A percentile compares a stretch with the other conserved stretches of the same genome.
Evolutionary conservation across 2,888 invertebrate genomes (phyloP).

Genomic region (Clanis bilineata): DNA sequence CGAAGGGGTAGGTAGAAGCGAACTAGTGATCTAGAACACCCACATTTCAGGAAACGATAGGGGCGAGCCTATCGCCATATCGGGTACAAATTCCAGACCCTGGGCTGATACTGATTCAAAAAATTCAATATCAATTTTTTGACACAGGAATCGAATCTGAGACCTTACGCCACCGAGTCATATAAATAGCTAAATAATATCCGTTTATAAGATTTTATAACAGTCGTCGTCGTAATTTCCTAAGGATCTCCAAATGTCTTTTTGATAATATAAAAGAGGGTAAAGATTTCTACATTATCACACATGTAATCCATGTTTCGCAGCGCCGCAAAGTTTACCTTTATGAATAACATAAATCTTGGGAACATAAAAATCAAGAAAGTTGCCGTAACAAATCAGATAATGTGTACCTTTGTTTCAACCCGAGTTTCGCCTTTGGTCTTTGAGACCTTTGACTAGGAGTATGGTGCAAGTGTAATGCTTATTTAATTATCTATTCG

Average conservation of each 20-base stretch:
- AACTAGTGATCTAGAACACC: too few relatives aligned
- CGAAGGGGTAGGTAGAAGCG: too few relatives aligned
- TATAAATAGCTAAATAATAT: too few relatives aligned
- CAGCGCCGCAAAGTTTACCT: slow-evolving; percentile 3
- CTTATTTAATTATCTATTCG: not conserved
- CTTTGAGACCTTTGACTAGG: slow-evolving; percentile 48
- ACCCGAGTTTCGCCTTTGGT: slow-evolving; percentile 53
- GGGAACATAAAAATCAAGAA: slow-evolving; percentile 19
- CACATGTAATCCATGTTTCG: slow-evolving; percentile 2
- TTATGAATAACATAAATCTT: slow-evolving; percentile 17
- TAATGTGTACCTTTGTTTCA: slow-evolving; percentile 64
- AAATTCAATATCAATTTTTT: too few relatives aligned
- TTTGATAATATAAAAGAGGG: not conserved
- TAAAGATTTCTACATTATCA: not conserved
- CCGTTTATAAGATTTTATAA: too few relatives aligned
- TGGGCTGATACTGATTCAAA: too few relatives aligned
- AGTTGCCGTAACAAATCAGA: slow-evolving; percentile 44
- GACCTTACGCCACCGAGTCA: too few relatives aligned
- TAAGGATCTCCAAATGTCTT: not conserved
- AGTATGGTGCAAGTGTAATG: slow-evolving; percentile 34
- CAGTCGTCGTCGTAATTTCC: too few relatives aligned
- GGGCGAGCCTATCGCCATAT: too few relatives aligned
- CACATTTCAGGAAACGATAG: too few relatives aligned
- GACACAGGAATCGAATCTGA: too few relatives aligned
- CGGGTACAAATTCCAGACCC: too few relatives aligned